phyloP scores from a whole-genome alignment of 2,888 invertebrate genomes.

The Acronicta alni region DNA sequence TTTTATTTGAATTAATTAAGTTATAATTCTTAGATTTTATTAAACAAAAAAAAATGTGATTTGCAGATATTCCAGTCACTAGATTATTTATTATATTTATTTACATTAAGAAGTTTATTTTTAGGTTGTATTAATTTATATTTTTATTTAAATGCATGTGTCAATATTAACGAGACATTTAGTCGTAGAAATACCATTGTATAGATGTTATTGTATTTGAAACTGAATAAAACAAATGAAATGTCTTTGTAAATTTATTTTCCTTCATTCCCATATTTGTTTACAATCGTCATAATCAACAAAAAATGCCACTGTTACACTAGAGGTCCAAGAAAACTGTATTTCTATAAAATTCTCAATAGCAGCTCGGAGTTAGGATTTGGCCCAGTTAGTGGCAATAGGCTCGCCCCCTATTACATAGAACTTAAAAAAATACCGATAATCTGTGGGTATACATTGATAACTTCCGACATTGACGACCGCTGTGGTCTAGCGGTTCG shows the following conservation, averaged over 20 bases:
- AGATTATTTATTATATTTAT: slow-evolving; percentile 60
- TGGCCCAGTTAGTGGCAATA: too few relatives aligned
- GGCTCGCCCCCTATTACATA: too few relatives aligned
- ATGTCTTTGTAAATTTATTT: slow-evolving; percentile 48
- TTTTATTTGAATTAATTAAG: slow-evolving; percentile 43
- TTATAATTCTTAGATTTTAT: slow-evolving; percentile 27
- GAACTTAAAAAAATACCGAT: too few relatives aligned
- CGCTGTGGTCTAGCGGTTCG: too few relatives aligned
- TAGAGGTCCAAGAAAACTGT: too few relatives aligned
- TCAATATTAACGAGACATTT: slow-evolving; percentile 82
- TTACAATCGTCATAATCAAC: too few relatives aligned
- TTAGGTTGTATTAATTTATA: slow-evolving; percentile 28
- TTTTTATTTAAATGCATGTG: slow-evolving; percentile 80
- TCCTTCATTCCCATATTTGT: background rate
- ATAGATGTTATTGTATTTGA: slow-evolving; percentile 90
- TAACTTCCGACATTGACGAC: too few relatives aligned
- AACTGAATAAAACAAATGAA: slow-evolving; percentile 84
- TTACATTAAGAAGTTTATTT: slow-evolving; percentile 50
- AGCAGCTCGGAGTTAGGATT: too few relatives aligned
- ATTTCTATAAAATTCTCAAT: too few relatives aligned
- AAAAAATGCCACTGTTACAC: too few relatives aligned
- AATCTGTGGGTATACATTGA: too few relatives aligned
- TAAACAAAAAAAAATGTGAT: slow-evolving; percentile 59
- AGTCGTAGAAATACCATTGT: slow-evolving; percentile 86
- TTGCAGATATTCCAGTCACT: slow-evolving; percentile 63